Percentiles rank a stretch among this genome's conserved stretches.
phyloP scores from a whole-genome alignment of 2,113 vertebrate species.

The Corvus hawaiiensis region DNA sequence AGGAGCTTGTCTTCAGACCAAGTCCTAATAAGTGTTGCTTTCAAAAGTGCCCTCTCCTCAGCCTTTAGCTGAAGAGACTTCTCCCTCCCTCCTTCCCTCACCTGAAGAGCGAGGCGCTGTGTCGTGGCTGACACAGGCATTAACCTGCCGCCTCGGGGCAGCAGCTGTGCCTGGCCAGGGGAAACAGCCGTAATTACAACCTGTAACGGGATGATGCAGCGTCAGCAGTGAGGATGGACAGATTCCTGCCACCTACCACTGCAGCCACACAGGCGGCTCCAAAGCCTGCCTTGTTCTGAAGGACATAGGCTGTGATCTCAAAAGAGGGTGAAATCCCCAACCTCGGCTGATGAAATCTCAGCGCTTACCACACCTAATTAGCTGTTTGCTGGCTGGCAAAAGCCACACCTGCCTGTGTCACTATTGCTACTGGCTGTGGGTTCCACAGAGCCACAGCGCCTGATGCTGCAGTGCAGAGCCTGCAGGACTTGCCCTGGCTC shows the following conservation, averaged over 20 bases:
- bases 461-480: not conserved
- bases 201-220: not conserved
- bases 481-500: not conserved
- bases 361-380: fast-evolving
- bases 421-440: fast-evolving
- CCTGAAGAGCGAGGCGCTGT: no score
- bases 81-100: not conserved
- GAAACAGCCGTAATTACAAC: fast-evolving
- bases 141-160: not conserved
- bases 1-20: fast-evolving
- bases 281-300: not conserved
- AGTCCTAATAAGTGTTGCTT: not conserved
- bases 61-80: no score
- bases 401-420: no score
- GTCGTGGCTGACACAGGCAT: not conserved
- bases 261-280: not conserved
- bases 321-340: not conserved
- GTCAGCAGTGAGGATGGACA: fast-evolving
- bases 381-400: not conserved
- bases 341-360: not conserved
- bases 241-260: not conserved
- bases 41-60: not conserved
- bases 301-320: no score
- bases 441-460: fast-evolving
- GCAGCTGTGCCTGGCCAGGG: not conserved